Evolutionary conservation across 2,797 vertebrate genomes (phyloP).

Genomic region (Botia almorhae): DNA sequence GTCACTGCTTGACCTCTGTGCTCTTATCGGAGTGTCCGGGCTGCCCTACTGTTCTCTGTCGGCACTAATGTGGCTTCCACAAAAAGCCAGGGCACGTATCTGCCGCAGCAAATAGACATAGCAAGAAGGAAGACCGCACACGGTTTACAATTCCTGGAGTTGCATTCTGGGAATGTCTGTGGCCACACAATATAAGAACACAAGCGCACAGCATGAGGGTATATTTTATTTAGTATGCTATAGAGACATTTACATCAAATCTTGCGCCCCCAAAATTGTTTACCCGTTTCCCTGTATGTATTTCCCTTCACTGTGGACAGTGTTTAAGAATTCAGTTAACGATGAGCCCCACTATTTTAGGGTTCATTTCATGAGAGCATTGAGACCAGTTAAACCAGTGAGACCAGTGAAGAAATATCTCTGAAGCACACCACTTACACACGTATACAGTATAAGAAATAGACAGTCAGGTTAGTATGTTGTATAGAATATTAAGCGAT

Average conservation of each 20-base stretch:
- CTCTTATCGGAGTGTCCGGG: slow-evolving; percentile 56
- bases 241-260: not conserved
- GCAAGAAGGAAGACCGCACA: not conserved
- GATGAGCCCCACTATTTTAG: not conserved
- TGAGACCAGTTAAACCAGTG: not conserved
- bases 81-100: slow-evolving; percentile 16
- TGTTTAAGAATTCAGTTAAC: too few relatives aligned
- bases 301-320: too few relatives aligned
- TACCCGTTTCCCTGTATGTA: not conserved
- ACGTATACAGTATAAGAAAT: not conserved
- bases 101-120: slow-evolving; percentile 2
- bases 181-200: not conserved
- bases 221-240: too few relatives aligned
- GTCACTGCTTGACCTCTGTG: slow-evolving; percentile 48
- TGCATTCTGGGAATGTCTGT: not conserved
- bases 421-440: not conserved
- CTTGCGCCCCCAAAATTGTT: not conserved
- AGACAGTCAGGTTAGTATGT: not conserved
- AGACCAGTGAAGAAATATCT: not conserved
- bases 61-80: slow-evolving; percentile 30
- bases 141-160: not conserved
- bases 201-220: not conserved
- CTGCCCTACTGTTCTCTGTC: not conserved
- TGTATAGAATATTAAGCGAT: not conserved
- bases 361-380: not conserved